These are phyloP conservation scores for Lysandra coridon DNA, from an alignment of 2,888 invertebrate genomes.

Conservation along the genomic window DNA sequence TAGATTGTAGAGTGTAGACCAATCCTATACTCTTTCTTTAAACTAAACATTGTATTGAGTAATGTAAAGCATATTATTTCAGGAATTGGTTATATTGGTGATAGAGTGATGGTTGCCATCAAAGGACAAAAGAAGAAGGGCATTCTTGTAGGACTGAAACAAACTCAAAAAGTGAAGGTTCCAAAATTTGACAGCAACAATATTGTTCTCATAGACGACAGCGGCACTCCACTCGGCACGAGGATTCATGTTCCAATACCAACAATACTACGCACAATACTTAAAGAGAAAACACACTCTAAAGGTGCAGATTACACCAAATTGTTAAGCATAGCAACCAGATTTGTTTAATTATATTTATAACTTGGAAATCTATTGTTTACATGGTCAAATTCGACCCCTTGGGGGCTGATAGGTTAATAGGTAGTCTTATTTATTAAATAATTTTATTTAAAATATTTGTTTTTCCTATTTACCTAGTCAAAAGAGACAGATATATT, in stretches of 20 bases:
- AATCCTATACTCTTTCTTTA: not conserved
- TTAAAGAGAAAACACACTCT: slow-evolving; percentile 88
- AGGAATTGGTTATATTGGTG: slow-evolving; percentile 84
- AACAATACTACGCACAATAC: slow-evolving; percentile 89
- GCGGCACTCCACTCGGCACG: slow-evolving; percentile 96
- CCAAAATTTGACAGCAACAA: slow-evolving; percentile 98
- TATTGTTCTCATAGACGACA: slow-evolving; percentile 96
- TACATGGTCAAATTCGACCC: too few species aligned
- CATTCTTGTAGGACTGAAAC: slow-evolving; percentile 88
- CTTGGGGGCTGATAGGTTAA: not conserved
- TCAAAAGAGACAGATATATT: not conserved
- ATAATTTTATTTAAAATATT: slow-evolving; percentile 35
- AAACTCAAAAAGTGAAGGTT: slow-evolving; percentile 88
- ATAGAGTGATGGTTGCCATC: slow-evolving; percentile 94
- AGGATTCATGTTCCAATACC: slow-evolving; percentile 98
- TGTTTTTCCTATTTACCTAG: not conserved
- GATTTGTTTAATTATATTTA: slow-evolving; percentile 84
- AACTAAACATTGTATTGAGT: not conserved
- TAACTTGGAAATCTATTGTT: not conserved
- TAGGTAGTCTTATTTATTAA: slow-evolving; percentile 36
- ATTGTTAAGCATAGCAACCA: slow-evolving; percentile 92
- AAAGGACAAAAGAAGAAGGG: slow-evolving; percentile 97
- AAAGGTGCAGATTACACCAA: slow-evolving; percentile 96
- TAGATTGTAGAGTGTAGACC: too few species aligned
- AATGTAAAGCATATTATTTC: slow-evolving; percentile 38